phyloP scores from a whole-genome alignment of 1,140 invertebrate genomes.

The Helicoverpa armigera region DNA sequence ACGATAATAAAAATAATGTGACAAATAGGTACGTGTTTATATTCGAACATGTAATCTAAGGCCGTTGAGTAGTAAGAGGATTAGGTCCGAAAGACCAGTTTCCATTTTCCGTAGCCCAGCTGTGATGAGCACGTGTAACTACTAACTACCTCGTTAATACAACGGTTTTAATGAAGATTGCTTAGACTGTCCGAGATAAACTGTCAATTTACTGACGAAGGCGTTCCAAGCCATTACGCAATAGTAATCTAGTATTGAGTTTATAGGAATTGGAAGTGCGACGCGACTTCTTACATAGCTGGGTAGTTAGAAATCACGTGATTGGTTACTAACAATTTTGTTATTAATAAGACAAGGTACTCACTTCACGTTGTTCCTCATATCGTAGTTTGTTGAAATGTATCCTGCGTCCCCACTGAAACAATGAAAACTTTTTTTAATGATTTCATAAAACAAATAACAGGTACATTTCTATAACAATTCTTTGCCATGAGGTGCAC shows the following conservation, averaged over 20 bases:
- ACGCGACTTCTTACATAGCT: not conserved
- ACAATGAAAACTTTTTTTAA: constrained; percentile 46
- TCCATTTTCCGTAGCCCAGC: not conserved
- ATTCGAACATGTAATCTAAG: not conserved
- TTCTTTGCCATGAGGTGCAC: too few relatives aligned
- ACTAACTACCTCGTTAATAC: constrained; percentile 37
- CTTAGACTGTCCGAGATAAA: constrained; percentile 28
- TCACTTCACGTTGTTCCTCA: constrained; percentile 79
- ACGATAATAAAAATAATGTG: constrained; percentile 13
- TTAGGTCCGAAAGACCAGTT: not conserved
- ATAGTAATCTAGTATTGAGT: constrained; percentile 6
- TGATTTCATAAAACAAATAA: constrained; percentile 36
- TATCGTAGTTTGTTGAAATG: constrained; percentile 72
- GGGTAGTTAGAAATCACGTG: too few relatives aligned
- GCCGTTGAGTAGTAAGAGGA: not conserved
- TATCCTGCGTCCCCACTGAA: constrained; percentile 78
- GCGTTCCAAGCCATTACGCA: constrained; percentile 37
- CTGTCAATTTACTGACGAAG: constrained; percentile 23
- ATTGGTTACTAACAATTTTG: not conserved
- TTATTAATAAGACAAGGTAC: constrained; percentile 52
- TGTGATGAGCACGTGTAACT: constrained; percentile 16
- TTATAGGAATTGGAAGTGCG: not conserved
- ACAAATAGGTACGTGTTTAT: constrained; percentile 1
- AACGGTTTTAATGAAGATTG: constrained; percentile 42
- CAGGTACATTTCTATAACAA: too few relatives aligned